Evolutionary conservation across 2,797 vertebrate genomes (phyloP).

Genomic region (Muscicapa comitata): DNA sequence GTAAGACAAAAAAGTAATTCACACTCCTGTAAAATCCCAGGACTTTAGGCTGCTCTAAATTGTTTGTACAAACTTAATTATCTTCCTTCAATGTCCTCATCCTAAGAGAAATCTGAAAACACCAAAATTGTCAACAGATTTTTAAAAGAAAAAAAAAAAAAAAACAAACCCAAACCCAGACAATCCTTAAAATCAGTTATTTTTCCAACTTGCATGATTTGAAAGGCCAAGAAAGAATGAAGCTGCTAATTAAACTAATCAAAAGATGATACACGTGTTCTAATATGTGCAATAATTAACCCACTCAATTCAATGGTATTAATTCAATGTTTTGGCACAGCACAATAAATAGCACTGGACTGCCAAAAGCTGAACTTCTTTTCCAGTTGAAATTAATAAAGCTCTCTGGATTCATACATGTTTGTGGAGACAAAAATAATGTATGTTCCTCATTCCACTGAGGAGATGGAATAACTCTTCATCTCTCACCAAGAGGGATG

Average conservation of each 20-base stretch:
- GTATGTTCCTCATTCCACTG: background rate
- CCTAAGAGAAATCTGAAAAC: background rate
- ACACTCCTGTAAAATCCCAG: background rate
- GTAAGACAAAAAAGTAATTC: background rate
- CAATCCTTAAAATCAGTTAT: background rate
- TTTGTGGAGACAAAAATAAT: background rate
- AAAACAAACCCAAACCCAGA: background rate
- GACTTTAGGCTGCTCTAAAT: background rate
- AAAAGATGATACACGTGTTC: background rate
- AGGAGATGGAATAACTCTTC: background rate
- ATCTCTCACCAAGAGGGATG: background rate
- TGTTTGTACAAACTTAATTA: background rate
- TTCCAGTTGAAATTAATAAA: conserved; percentile 6
- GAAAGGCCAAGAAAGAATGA: background rate
- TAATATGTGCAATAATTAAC: background rate
- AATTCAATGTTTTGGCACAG: background rate
- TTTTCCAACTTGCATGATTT: background rate
- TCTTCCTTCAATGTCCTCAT: background rate
- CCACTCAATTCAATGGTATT: background rate
- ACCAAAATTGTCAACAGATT: background rate
- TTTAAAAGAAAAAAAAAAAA: background rate
- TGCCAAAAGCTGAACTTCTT: conserved; percentile 16
- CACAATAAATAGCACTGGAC: background rate
- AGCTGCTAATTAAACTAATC: background rate
- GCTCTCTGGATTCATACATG: background rate